phyloP scores from a whole-genome alignment of 2,797 vertebrate species.

The Rhynchotus rufescens region DNA sequence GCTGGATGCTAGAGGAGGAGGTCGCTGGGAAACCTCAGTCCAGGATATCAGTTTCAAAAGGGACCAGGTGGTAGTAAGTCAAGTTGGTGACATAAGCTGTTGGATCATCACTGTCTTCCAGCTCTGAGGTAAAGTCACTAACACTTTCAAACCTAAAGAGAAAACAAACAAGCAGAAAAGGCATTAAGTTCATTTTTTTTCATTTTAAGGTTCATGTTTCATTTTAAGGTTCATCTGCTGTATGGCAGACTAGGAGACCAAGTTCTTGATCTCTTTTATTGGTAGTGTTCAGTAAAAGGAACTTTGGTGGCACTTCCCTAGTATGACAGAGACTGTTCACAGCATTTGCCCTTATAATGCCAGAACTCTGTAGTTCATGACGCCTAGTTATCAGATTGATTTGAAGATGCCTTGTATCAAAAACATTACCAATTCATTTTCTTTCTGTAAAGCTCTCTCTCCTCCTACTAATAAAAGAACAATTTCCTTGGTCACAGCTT shows the following conservation, averaged over 20 bases:
- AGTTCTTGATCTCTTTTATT: neutral
- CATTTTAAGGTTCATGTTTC: too few species aligned
- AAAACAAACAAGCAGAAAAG: neutral
- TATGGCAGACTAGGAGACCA: neutral
- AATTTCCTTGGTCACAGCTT: neutral
- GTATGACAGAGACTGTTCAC: neutral
- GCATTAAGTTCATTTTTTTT: neutral
- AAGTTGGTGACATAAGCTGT: slow-evolving; percentile 96
- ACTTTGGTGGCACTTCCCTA: neutral
- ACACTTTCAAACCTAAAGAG: slow-evolving; percentile 89
- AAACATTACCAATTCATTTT: neutral
- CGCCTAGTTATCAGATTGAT: neutral
- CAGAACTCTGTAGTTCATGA: neutral
- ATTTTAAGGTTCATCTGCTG: neutral
- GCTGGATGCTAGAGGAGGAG: neutral
- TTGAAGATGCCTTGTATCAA: neutral
- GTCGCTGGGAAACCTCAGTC: slow-evolving; percentile 81
- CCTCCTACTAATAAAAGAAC: neutral
- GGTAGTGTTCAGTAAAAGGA: neutral
- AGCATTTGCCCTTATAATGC: neutral
- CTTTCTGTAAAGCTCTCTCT: neutral
- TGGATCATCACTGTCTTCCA: slow-evolving; percentile 87
- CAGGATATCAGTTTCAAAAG: slow-evolving; percentile 97
- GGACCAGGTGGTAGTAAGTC: slow-evolving; percentile 97
- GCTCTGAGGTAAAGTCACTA: slow-evolving; percentile 86